Base-by-base conservation (phyloP, 2,113 vertebrate species). In the Pachycephala philippinensis region DNA sequence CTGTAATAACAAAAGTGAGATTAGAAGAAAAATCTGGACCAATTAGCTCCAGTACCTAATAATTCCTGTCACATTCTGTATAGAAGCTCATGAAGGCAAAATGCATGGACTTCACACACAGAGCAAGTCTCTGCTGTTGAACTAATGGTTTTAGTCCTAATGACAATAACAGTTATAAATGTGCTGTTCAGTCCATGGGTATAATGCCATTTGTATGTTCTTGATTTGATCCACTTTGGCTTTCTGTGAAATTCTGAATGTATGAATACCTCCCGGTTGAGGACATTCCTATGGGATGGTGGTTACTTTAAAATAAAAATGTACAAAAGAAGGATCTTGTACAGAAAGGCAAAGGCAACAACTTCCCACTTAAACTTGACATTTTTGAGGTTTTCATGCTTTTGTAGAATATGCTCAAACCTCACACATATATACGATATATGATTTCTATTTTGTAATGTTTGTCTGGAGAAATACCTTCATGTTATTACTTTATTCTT, bases 41-140 rank as follows among this genome's bases (percentile, higher is more conserved):
- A 96, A 97, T 96, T 96, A 97, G 39, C 85, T 97, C 33, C 82
- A 84, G 19, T 92, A 84, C 39, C 71, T 98, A 94, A 90, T 97
- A 91, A 70, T 95, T 97, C 93, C 75, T 97, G 78, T 95, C 89
- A 72, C 81, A 78, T 91, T 91, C 31, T 84, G 22, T 84, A 71
- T 82, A 84, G 49, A 83, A 93, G 72, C 33, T 84, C 89, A 90
- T 82, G 87, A 95, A 93, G 77, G 71, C 79, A 96, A 97, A 97
- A 77, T 85, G 26, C 44, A 72, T 50, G 86, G 49, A 31, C 10
- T 91, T 50, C 53, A 84, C 39, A 95, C 69, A 57, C 28, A 85
- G 87, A 92, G 86, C 42, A 90, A 27, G n/a, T 82, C 17, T 82
- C 49, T 39, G 26, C 47, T 70, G 24, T 59, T 79, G 33, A 87